phyloP scores from a whole-genome alignment of 2,888 invertebrate genomes.

The Drosophila tanythrix region DNA sequence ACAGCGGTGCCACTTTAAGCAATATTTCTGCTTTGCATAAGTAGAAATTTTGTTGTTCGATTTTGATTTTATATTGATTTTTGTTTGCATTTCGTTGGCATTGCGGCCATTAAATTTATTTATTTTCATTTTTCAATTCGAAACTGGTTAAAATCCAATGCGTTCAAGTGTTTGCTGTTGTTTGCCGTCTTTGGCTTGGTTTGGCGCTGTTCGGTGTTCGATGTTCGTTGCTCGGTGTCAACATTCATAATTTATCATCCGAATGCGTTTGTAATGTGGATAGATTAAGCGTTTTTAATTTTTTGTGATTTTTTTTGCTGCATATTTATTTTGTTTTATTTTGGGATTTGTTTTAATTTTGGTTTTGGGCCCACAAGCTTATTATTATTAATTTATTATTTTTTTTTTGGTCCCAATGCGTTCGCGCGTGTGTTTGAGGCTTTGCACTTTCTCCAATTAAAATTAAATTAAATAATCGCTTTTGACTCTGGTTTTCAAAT shows the following conservation, averaged over 20 bases:
- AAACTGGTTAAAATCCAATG: conserved; percentile 61
- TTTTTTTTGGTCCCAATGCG: conserved; percentile 16
- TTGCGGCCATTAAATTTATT: conserved; percentile 74
- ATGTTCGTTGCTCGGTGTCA: conserved; percentile 38
- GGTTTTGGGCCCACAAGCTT: conserved; percentile 36
- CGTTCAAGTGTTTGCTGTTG: conserved; percentile 68
- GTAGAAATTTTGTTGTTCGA: conserved; percentile 66
- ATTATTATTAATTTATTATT: conserved; percentile 10
- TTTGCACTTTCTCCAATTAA: conserved; percentile 75
- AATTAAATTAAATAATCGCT: conserved; percentile 70
- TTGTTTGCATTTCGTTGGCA: conserved; percentile 75
- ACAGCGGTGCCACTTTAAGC: conserved; percentile 69
- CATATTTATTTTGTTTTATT: conserved; percentile 17
- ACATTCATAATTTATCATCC: conserved; percentile 72
- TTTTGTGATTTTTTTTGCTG: conserved; percentile 21
- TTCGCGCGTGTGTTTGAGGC: conserved; percentile 39
- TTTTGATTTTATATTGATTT: conserved; percentile 50
- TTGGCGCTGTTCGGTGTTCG: conserved; percentile 18
- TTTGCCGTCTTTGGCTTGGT: conserved; percentile 55
- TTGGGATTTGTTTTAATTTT: conserved; percentile 16
- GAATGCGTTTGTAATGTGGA: conserved; percentile 71
- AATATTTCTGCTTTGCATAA: conserved; percentile 81
- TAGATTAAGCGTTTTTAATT: conserved; percentile 63
- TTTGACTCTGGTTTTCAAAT: conserved; percentile 43
- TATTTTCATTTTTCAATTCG: conserved; percentile 63